Evolutionary conservation across 2,113 vertebrate species (phyloP).

Genomic region (Platysternon megacephalum): DNA sequence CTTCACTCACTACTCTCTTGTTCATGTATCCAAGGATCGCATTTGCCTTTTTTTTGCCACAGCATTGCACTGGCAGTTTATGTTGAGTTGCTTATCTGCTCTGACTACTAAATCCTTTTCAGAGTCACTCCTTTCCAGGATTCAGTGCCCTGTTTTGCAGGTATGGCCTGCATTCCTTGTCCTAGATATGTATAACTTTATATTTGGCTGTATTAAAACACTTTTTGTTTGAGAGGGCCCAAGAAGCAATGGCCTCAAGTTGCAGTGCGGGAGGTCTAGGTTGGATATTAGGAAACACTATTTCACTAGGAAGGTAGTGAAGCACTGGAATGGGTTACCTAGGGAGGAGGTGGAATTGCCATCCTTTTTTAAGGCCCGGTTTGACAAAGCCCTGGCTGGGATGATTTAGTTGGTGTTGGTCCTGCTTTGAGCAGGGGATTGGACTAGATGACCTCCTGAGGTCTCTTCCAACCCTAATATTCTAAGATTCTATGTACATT

Average conservation of each 20-base stretch:
- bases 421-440: too few relatives aligned
- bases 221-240: not conserved
- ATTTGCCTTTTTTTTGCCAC: not conserved
- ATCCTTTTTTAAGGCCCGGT: too few relatives aligned
- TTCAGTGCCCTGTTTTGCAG: not conserved
- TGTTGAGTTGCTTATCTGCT: not conserved
- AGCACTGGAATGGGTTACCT: too few relatives aligned
- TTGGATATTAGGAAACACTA: too few relatives aligned
- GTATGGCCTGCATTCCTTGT: not conserved
- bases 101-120: not conserved
- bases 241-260: not conserved
- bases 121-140: not conserved
- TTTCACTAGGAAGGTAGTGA: too few relatives aligned
- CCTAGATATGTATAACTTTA: not conserved
- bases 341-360: too few relatives aligned
- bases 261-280: too few relatives aligned
- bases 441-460: too few relatives aligned
- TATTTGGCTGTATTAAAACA: not conserved
- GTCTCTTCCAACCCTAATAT: too few relatives aligned
- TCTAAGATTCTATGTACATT: not conserved
- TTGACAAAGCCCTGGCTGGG: too few relatives aligned
- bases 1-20: not conserved
- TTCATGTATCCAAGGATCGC: not conserved
- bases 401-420: too few relatives aligned
- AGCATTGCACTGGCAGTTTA: not conserved